Percentiles rank a stretch among this genome's conserved stretches.
Evolutionary conservation across 2,888 invertebrate species (phyloP).

Genomic region (Dynastes grantii): DNA sequence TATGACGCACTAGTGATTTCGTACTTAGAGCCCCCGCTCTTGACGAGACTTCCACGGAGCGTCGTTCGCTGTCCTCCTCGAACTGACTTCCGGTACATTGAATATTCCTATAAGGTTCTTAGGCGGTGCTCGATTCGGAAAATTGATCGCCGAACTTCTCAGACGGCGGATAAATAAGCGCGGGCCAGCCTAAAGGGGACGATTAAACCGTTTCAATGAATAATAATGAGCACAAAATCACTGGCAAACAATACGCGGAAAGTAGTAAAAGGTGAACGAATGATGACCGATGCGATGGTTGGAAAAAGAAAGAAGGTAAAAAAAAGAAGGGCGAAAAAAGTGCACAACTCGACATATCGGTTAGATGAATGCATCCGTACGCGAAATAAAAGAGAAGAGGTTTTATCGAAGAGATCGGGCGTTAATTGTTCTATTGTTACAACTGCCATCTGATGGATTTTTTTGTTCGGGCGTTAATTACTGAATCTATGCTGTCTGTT

Average conservation of each 20-base stretch:
- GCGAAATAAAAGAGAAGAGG: constrained; percentile 13
- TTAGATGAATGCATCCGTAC: constrained; percentile 8
- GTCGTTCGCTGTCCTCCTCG: constrained; percentile 22
- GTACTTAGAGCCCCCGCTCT: not conserved
- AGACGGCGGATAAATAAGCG: constrained; percentile 25
- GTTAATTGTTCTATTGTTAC: constrained; percentile 39
- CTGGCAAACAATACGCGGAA: constrained; percentile 24
- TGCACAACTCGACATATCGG: not conserved
- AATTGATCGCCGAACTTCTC: constrained; percentile 41
- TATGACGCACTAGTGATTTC: constrained; percentile 26
- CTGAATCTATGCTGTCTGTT: not conserved
- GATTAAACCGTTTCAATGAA: constrained; percentile 41
- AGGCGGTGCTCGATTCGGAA: constrained; percentile 29
- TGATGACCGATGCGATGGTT: not conserved
- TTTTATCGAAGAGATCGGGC: constrained; percentile 17
- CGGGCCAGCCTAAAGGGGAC: constrained; percentile 2
- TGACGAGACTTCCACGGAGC: not conserved
- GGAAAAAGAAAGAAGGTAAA: not conserved
- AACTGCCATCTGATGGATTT: constrained; percentile 20
- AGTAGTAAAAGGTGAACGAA: constrained; percentile 23
- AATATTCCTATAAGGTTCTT: constrained; percentile 31
- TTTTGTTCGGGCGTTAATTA: constrained; percentile 15
- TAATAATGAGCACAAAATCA: constrained; percentile 29
- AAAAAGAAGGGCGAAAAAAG: constrained; percentile 8
- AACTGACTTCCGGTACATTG: constrained; percentile 37